Evolutionary conservation across 2,888 invertebrate genomes (phyloP).

Genomic region (Dione juno): DNA sequence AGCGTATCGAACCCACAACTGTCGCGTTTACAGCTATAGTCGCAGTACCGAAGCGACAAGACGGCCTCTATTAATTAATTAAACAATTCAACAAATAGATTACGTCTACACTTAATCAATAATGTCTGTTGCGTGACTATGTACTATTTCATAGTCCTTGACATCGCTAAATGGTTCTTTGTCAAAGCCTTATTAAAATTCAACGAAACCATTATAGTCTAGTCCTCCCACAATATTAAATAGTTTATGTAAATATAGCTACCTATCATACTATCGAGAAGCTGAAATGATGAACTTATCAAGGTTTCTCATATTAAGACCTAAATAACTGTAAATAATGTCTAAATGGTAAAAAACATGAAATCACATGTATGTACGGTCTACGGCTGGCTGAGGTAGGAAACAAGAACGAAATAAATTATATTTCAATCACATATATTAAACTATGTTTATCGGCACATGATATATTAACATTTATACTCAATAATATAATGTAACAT

Average conservation of each 20-base stretch:
- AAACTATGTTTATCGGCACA: no score
- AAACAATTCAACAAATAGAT: neutral
- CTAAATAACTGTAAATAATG: no score
- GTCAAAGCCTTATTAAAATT: conserved; percentile 41
- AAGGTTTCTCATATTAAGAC: no score
- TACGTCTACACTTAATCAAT: conserved; percentile 33
- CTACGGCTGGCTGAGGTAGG: no score
- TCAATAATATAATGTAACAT: neutral
- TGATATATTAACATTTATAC: neutral
- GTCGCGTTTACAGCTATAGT: neutral
- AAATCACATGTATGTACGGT: no score
- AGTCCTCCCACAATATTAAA: conserved; percentile 37
- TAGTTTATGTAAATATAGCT: conserved; percentile 26
- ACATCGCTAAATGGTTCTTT: conserved; percentile 37
- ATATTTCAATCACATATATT: no score
- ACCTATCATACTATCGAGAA: no score
- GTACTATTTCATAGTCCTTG: conserved; percentile 40
- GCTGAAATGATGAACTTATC: no score
- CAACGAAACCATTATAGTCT: conserved; percentile 34
- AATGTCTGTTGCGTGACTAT: conserved; percentile 31
- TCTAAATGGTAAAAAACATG: no score
- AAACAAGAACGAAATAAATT: no score
- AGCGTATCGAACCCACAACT: neutral
- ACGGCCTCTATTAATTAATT: neutral
- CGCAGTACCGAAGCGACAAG: no score